phyloP scores from a whole-genome alignment of 2,113 vertebrate species.

The Gavialis gangeticus region DNA sequence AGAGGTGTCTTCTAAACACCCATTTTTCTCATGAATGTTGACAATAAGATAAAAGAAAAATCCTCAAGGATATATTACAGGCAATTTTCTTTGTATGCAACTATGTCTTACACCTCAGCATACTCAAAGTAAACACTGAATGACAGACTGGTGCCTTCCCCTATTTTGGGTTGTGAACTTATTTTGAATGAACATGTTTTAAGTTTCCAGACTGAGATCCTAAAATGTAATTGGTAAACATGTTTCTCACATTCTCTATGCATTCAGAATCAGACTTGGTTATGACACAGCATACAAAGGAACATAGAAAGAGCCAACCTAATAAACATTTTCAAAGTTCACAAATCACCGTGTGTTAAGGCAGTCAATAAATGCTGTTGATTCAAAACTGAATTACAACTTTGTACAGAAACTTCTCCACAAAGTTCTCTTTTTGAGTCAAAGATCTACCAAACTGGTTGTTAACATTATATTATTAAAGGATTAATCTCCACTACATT shows the following conservation, averaged over 20 bases:
- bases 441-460: not conserved
- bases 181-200: not conserved
- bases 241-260: not conserved
- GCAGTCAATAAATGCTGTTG: not conserved
- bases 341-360: not conserved
- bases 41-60: not conserved
- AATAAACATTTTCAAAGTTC: not conserved
- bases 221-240: not conserved
- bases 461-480: not conserved
- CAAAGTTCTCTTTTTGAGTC: not conserved
- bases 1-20: not conserved
- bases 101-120: not conserved
- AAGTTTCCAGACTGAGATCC: not conserved
- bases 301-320: not conserved
- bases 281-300: not conserved
- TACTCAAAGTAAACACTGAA: not conserved
- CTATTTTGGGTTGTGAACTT: rapidly evolving
- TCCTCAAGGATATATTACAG: not conserved
- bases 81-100: not conserved
- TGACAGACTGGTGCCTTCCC: not conserved
- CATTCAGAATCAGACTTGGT: not conserved
- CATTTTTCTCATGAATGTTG: not conserved
- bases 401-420: not conserved
- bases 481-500: not conserved
- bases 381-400: not conserved